Evolutionary conservation across 2,113 vertebrate species (phyloP), one percentile per base, ranked within the genome.

Genomic region (Anolis carolinensis): DNA sequence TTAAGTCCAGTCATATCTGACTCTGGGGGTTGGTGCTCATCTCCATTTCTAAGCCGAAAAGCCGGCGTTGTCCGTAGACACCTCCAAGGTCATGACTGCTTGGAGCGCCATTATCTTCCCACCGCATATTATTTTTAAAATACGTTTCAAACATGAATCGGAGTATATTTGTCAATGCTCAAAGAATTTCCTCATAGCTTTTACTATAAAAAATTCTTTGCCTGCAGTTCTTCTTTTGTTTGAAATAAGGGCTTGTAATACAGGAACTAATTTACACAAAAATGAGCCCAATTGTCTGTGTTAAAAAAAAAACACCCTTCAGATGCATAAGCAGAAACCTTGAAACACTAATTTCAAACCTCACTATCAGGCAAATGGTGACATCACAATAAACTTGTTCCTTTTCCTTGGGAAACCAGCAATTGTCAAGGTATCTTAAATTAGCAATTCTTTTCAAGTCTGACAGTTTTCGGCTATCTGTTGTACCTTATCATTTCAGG

Each of bases 391-490:
- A 59, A 25, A 21, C 1, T 39, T 81, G 70, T 34, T 80, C 67
- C 36, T 63, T 78, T 32, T 70, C 44, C 72, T 82, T 80, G 62
- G 10, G 52, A 70, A 68, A 32, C 70, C 1, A n/a, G 39, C 71
- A 3, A 7, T 44, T 10, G 65, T 39, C 36, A 59, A 83, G 4
- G 3, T 68, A 76, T 30, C 21, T 25, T 4, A 27, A 83, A 34
- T 79, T 63, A 79, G 27, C 76, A 71, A 81, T 39, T 85, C 76
- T 81, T 78, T 14, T 23, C 32, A 88, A 23, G 44, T 65, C 55
- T 7, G 65, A 10, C 25, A 90, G 79, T 34, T 89, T 82, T 20
- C 90, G 48, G 23, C 77, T 83, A 88, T 81, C 81, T 88, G 55
- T 32, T 5, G 34, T 39, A 83, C 11, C 23, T 88, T 81, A 78